Percentiles rank a stretch among this genome's conserved stretches.
phyloP scores from a whole-genome alignment of 2,797 vertebrate species.

The Holocentrus rufus region DNA sequence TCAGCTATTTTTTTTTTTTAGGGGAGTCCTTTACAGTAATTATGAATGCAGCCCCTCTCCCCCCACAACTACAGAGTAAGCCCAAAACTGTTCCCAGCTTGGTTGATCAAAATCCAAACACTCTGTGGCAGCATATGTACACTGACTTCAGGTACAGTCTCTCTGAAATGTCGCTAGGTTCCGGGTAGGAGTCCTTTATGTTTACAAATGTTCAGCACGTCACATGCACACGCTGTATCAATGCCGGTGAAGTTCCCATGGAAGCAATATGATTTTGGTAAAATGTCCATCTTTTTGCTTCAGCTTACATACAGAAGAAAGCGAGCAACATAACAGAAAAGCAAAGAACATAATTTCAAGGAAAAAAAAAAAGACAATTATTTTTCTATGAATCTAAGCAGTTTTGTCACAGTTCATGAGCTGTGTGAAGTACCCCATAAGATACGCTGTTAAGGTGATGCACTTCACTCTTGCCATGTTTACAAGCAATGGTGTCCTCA shows the following conservation, averaged over 20 bases:
- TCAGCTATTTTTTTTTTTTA: conserved; percentile 44
- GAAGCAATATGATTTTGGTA: conserved; percentile 74
- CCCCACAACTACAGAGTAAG: conserved; percentile 38
- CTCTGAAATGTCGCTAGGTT: conserved; percentile 59
- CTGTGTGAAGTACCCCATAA: conserved; percentile 32
- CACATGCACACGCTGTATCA: conserved; percentile 73
- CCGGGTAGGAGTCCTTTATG: conserved; percentile 52
- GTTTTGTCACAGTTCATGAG: conserved; percentile 56
- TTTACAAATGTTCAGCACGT: conserved; percentile 64
- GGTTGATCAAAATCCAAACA: conserved; percentile 55
- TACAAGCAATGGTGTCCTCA: conserved; percentile 76
- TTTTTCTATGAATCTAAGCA: conserved; percentile 56
- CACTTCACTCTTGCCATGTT: conserved; percentile 45
- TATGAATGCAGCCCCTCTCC: conserved; percentile 32
- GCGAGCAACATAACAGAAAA: conserved; percentile 63
- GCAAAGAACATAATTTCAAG: conserved; percentile 47
- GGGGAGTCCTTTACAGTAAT: conserved; percentile 52
- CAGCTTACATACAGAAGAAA: conserved; percentile 62
- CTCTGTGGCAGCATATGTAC: conserved; percentile 38
- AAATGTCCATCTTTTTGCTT: conserved; percentile 64
- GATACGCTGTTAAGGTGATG: conserved; percentile 47
- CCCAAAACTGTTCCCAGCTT: conserved; percentile 43
- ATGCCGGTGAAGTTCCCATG: conserved; percentile 67
- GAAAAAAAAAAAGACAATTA: conserved; percentile 21
- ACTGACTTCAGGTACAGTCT: conserved; percentile 57